Base-by-base conservation (phyloP, 2,888 invertebrate species). In the Harpalus rufipes region DNA sequence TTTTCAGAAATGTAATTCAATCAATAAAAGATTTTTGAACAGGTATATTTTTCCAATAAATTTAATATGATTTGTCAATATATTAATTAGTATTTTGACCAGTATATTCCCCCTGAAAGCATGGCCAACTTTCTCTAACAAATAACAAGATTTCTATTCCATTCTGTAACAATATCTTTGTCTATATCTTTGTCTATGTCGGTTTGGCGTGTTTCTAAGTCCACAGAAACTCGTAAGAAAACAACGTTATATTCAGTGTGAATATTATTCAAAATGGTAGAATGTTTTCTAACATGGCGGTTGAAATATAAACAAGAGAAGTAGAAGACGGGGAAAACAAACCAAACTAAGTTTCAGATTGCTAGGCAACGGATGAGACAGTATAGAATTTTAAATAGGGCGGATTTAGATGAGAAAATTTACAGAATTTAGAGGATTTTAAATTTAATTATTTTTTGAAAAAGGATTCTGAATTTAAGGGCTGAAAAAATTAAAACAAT, bases 271-370 rank as follows among this genome's bases (percentile, higher is more conserved):
- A 68, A 81, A 81, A 81, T 81, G 56, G 81, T 51, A 32, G 81
- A 81, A 68, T 81, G 81, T 81, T 81, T 81, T 44, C 21, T 61
- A 84, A 78, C 51, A 76, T 84, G 44, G 76, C 41, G 84, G 76
- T 63, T 76, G 63, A 63, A 84, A 84, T 84, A 84, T 84, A 84
- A 84, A 84, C 84, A 84, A n/a, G 61, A 61, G 61, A 76, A 32
- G 59, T 59, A 39, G 44, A 18, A 44, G 59, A 63, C 58, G 56
- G 65, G 63, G 81, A 76, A 84, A 84, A 84, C 84, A 84, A 84
- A 84, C 78, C 65, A 84, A 84, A 84, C 84, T 84, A 78, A 84
- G 84, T 84, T 84, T 78, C 21, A 61, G 63, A 65, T 84, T 84
- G 84, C 84, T 51, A 78, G 78, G 84, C 58, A 84, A 84, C 84